Percentiles rank a stretch among this genome's conserved stretches.
These are phyloP conservation scores for Bombycilla garrulus DNA, from an alignment of 2,113 vertebrate species.

Conservation along the genomic window DNA sequence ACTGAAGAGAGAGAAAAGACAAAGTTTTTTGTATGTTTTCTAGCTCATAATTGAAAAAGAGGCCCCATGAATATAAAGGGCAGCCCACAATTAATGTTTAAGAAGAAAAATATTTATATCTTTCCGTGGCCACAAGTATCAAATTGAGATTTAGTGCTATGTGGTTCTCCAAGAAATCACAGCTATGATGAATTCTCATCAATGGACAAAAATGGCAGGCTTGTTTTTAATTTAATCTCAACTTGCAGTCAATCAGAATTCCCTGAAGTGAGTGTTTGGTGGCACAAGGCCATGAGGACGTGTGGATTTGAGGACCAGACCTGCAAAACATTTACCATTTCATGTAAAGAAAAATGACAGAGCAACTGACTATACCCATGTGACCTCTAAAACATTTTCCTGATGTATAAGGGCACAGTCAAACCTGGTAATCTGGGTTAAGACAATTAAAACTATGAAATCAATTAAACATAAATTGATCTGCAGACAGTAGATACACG, in stretches of 20 bases:
- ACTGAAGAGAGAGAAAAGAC: background rate
- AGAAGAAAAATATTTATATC: background rate
- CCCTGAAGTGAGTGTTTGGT: fast-evolving
- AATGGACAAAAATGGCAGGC: background rate
- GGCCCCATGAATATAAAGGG: background rate
- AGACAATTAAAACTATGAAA: background rate
- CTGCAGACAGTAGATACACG: background rate
- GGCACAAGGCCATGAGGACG: fast-evolving
- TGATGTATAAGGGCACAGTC: background rate
- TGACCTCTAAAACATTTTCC: background rate
- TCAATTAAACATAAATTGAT: background rate
- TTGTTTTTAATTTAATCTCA: background rate
- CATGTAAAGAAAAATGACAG: background rate
- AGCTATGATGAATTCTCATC: background rate
- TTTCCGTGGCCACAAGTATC: background rate
- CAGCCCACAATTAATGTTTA: background rate
- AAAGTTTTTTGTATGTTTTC: background rate
- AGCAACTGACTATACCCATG: background rate
- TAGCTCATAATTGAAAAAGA: background rate
- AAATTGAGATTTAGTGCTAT: background rate
- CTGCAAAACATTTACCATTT: background rate
- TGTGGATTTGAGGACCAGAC: background rate
- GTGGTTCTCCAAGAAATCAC: background rate
- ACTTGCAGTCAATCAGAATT: background rate
- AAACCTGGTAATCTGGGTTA: background rate